phyloP scores from a whole-genome alignment of 2,113 vertebrate genomes.

The Tamias sibiricus region DNA sequence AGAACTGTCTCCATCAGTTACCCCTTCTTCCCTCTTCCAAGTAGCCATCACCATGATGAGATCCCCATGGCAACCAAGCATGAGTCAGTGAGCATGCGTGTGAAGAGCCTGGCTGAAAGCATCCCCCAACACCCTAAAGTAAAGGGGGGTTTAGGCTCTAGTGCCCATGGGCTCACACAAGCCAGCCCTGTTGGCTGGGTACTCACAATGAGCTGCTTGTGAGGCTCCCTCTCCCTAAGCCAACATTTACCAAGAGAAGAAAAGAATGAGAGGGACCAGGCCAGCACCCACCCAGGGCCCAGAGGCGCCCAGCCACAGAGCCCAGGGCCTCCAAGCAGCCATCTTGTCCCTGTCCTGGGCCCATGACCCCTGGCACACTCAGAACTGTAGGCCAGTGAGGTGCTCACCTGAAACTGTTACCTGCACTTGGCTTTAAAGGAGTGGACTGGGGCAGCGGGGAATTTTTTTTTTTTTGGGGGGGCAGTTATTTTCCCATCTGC shows the following conservation, averaged over 20 bases:
- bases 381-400: not conserved
- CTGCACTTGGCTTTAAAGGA: fast-evolving
- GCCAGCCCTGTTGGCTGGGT: not conserved
- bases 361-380: not conserved
- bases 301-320: not conserved
- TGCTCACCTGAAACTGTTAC: not conserved
- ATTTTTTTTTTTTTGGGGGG: too few species aligned
- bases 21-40: slow-evolving; percentile 64
- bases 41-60: slow-evolving; percentile 47
- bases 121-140: not conserved
- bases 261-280: not conserved
- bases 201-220: slow-evolving; percentile 83
- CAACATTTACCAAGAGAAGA: slow-evolving; percentile 73
- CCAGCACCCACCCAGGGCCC: slow-evolving; percentile 41
- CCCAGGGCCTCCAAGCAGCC: not conserved
- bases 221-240: slow-evolving; percentile 23
- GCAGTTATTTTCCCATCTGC: not conserved
- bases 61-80: slow-evolving; percentile 74
- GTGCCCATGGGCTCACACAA: not conserved
- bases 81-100: slow-evolving; percentile 60
- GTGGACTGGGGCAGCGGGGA: not conserved
- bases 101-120: not conserved
- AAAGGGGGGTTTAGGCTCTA: not conserved
- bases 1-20: not conserved
- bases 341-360: not conserved